Percentiles rank a stretch among this genome's conserved stretches.
Evolutionary conservation across 2,113 vertebrate genomes (phyloP).

Genomic region (Uria lomvia): DNA sequence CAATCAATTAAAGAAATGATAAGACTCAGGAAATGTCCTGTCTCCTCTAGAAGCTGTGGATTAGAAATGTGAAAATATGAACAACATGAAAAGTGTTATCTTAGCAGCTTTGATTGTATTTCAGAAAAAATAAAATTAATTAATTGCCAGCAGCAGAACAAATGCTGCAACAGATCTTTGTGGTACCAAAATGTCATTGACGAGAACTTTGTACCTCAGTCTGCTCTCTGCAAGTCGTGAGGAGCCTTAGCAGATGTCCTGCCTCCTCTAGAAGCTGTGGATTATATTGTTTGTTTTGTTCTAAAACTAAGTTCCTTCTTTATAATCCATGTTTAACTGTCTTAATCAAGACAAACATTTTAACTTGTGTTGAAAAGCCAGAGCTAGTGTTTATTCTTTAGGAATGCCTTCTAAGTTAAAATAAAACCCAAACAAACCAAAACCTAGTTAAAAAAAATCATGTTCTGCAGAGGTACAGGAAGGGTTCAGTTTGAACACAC

Average conservation of each 20-base stretch:
- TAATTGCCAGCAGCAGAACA: background rate
- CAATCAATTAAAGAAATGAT: background rate
- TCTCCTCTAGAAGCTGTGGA: background rate
- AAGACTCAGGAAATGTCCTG: background rate
- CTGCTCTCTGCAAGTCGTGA: background rate
- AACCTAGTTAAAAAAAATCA: background rate
- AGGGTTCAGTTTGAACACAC: background rate
- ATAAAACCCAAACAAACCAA: background rate
- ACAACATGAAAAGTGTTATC: background rate
- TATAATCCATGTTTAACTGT: background rate
- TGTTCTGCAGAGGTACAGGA: background rate
- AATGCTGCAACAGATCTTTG: background rate
- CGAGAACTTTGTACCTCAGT: background rate
- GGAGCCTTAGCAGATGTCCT: background rate
- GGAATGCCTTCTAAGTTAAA: background rate
- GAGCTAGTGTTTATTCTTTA: background rate
- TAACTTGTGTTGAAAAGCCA: background rate
- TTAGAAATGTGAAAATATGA: background rate
- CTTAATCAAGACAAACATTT: background rate
- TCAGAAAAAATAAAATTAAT: background rate
- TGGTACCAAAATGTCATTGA: background rate
- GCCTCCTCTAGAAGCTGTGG: too few relatives aligned
- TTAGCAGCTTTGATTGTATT: background rate
- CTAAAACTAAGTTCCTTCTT: background rate
- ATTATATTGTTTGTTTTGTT: background rate